phyloP scores from a whole-genome alignment of 2,113 vertebrate species.

The Notarius quadriscutis region DNA sequence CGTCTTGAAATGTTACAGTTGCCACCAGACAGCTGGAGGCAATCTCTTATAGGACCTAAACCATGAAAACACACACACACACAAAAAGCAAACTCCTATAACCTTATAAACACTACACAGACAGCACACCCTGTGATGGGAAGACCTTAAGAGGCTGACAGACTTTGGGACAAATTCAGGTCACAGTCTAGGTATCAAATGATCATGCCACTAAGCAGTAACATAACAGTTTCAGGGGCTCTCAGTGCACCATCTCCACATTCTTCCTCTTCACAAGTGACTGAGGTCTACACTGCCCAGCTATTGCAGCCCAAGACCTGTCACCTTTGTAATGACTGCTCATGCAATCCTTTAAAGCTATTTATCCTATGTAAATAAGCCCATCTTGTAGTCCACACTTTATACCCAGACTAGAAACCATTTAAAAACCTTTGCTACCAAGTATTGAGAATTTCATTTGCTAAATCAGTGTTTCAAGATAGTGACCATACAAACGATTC shows the following conservation, averaged over 20 bases:
- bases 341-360: slow-evolving; percentile 69
- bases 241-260: slow-evolving; percentile 25
- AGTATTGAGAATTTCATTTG: slow-evolving; percentile 47
- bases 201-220: slow-evolving; percentile 24
- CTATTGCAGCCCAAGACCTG: slow-evolving; percentile 25
- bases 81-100: not conserved
- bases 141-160: slow-evolving; percentile 50
- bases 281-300: slow-evolving; percentile 28
- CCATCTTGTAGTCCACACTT: slow-evolving; percentile 60
- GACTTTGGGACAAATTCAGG: slow-evolving; percentile 27
- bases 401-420: slow-evolving; percentile 42
- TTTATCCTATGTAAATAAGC: slow-evolving; percentile 62
- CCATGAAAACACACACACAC: not conserved
- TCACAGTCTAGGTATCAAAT: slow-evolving; percentile 34
- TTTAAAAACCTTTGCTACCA: slow-evolving; percentile 46
- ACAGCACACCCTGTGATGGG: slow-evolving; percentile 41
- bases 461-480: slow-evolving; percentile 73
- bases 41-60: slow-evolving; percentile 28
- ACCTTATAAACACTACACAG: slow-evolving; percentile 19
- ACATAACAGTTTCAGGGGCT: slow-evolving; percentile 6
- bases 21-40: slow-evolving; percentile 17
- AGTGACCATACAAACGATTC: slow-evolving; percentile 62
- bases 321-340: slow-evolving; percentile 45
- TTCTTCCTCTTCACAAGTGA: slow-evolving; percentile 9
- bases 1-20: slow-evolving; percentile 29